Percentiles rank a stretch among this genome's conserved stretches.
Evolutionary conservation across 2,113 vertebrate species (phyloP).

Genomic region (Setophaga petechia): DNA sequence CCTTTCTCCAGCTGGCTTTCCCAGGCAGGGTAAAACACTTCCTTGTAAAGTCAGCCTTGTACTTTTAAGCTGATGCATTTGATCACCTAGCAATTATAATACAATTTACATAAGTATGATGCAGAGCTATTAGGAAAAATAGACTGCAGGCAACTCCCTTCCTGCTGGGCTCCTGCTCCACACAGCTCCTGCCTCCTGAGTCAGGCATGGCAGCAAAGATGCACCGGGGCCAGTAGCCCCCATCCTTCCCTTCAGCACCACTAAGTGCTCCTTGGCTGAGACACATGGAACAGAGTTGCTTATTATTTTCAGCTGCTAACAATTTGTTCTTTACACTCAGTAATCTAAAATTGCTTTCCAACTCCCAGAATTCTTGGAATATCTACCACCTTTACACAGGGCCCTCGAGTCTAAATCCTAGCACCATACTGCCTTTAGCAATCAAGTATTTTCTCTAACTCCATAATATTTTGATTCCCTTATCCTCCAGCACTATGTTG

Average conservation of each 20-base stretch:
- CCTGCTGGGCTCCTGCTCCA: neutral
- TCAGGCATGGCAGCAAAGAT: neutral
- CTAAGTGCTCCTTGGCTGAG: neutral
- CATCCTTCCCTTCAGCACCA: rapidly evolving
- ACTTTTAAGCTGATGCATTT: neutral
- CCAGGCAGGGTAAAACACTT: neutral
- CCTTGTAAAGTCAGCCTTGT: neutral
- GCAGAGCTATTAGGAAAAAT: neutral
- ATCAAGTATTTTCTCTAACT: neutral
- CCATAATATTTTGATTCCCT: neutral
- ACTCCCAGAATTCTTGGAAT: neutral
- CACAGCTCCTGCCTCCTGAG: neutral
- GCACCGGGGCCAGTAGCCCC: neutral
- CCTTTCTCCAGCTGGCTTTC: neutral
- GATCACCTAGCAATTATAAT: neutral
- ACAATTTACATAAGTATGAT: neutral
- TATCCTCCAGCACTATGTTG: neutral
- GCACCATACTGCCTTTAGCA: neutral
- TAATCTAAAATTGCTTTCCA: neutral
- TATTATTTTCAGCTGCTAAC: neutral
- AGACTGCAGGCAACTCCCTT: neutral
- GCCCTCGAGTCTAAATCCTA: neutral
- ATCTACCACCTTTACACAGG: neutral
- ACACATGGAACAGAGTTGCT: neutral
- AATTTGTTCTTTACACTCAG: neutral